Conservation (phyloP, 2,888 invertebrate genomes). For the Sarcophaga rosellei region DNA sequence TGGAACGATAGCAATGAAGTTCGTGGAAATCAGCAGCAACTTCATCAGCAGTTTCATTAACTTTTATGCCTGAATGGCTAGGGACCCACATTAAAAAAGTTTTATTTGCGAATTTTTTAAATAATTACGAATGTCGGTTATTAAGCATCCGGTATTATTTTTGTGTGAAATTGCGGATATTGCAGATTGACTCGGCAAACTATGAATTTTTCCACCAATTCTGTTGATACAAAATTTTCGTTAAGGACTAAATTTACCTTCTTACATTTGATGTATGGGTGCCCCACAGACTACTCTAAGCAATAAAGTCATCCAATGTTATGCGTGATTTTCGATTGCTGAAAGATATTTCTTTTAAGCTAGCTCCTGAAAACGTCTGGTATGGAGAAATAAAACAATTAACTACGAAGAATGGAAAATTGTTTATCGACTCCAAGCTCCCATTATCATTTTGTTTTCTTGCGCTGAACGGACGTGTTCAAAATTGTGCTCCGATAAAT, state of each 20-base stretch:
- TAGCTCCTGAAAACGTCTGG: background rate
- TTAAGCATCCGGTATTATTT: no score
- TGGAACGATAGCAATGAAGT: no score
- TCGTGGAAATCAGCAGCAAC: no score
- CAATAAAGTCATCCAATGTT: conserved; percentile 26
- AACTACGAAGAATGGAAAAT: background rate
- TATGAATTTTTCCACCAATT: background rate
- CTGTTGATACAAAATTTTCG: background rate
- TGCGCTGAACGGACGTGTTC: no score
- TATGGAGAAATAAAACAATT: conserved; percentile 16
- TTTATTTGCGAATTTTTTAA: no score
- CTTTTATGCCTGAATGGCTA: no score
- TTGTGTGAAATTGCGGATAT: no score
- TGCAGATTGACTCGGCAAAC: no score
- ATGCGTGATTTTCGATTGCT: background rate
- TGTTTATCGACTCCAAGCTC: conserved; percentile 29
- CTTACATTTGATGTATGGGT: background rate
- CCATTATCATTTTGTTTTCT: conserved; percentile 24
- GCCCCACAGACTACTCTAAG: conserved; percentile 37
- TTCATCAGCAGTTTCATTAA: no score
- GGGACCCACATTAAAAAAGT: no score
- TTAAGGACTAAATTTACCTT: conserved; percentile 5
- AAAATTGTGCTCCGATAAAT: no score
- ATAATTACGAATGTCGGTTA: no score
- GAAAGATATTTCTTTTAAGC: background rate